These are phyloP conservation scores for Caloenas nicobarica DNA, from an alignment of 2,113 vertebrate genomes.

Conservation along the genomic window DNA sequence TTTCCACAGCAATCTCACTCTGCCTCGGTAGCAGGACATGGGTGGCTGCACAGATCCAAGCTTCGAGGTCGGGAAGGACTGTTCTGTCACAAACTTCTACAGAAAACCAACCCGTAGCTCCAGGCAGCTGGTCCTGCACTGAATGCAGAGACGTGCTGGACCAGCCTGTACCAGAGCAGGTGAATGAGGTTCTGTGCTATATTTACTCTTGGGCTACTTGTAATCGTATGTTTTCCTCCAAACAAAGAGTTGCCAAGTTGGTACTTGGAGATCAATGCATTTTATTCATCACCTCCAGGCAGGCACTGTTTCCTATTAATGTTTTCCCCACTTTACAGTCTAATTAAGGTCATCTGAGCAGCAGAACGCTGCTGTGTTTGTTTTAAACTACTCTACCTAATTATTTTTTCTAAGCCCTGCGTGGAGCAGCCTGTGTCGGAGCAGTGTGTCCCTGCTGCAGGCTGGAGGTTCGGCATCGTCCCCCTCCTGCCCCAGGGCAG, in stretches of 20 bases:
- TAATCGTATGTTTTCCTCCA: not conserved
- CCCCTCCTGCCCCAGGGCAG: not conserved
- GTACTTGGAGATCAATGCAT: slow-evolving; percentile 41
- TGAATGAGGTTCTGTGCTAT: not conserved
- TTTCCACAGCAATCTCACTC: not conserved
- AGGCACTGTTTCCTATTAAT: slow-evolving; percentile 23
- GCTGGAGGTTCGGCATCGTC: not conserved
- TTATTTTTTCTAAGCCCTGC: not conserved
- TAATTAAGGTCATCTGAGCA: slow-evolving; percentile 54
- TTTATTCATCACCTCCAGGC: slow-evolving; percentile 47
- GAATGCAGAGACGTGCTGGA: not conserved
- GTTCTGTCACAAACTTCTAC: rapidly evolving
- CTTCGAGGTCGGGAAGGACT: not conserved
- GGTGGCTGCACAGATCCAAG: not conserved
- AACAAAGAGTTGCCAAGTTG: not conserved
- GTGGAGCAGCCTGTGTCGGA: not conserved
- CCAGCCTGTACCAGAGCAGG: not conserved
- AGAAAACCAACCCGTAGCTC: rapidly evolving
- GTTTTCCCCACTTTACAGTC: slow-evolving; percentile 31
- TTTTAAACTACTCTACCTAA: slow-evolving; percentile 9
- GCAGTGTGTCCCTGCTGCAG: not conserved
- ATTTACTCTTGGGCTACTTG: not conserved
- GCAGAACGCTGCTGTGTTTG: slow-evolving; percentile 5
- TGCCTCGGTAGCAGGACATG: rapidly evolving
- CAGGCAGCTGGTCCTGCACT: not conserved